Base-by-base conservation (phyloP, 2,888 invertebrate genomes). In the Coelogynopora nodosa region DNA sequence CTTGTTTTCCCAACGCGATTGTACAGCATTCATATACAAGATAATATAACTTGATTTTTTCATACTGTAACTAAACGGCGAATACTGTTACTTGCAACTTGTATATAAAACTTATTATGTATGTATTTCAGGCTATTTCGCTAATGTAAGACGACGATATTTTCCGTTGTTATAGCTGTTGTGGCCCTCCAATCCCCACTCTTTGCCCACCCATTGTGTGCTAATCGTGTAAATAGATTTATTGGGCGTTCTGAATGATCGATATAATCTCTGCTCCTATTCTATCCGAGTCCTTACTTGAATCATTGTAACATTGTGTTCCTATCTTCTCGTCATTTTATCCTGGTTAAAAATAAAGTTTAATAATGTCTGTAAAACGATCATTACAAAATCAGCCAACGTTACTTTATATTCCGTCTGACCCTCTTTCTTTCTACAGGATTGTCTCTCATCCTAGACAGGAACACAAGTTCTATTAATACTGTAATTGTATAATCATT, bases 161-260 rank as follows among this genome's bases (percentile, higher is more conserved):
- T 74, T 74, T 74, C 23, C 5, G 74, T 74, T 74, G 27, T 74
- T 74, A 26, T 74, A 74, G 74, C 74, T 74, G 74, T 74, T 74
- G 74, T 74, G 74, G 23, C 74, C 74, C 74, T 49, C 74, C 5
- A 13, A 5, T 5, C 27, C 23, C 74, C 74, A 13, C 27, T 23
- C 23, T 13, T 23, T 26, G 23, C 74, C 74, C 74, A 5, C 74
- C 5, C 23, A 74, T 23, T 74, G 74, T 74, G 74, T 74, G 74
- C 74, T 74, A 74, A 74, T 74, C 74, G 74, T 74, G 74, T 74
- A 74, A 74, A 74, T 74, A 74, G 74, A 74, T 74, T 13, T 74
- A 74, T 23, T 74, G 74, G 74, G 74, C 74, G 18, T 10, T 74
- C 27, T 13, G 49, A n/a, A 13, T 49, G 49, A 26, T 74, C 2